A percentile compares a stretch with the other conserved stretches of the same genome.
These are phyloP conservation scores for Pheosia gnoma DNA, from an alignment of 2,888 invertebrate genomes.

Conservation along the genomic window DNA sequence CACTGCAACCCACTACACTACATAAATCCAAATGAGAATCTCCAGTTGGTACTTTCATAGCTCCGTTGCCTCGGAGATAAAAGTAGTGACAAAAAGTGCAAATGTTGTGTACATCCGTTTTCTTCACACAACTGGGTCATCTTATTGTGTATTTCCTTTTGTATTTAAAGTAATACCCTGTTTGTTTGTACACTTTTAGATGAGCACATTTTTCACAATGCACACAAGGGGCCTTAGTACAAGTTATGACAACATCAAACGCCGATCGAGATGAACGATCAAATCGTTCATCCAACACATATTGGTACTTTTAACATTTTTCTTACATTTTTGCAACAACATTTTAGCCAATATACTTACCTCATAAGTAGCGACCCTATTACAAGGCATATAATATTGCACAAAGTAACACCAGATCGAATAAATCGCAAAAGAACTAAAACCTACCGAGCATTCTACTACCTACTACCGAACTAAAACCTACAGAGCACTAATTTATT, in stretches of 20 bases:
- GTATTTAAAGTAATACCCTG: slow-evolving; percentile 39
- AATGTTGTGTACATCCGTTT: slow-evolving; percentile 47
- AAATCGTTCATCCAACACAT: no score
- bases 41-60: slow-evolving; percentile 8
- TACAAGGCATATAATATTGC: no score
- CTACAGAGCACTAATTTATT: not conserved
- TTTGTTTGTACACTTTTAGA: slow-evolving; percentile 27
- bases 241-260: no score
- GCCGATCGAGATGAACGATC: no score
- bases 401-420: no score
- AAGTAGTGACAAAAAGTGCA: slow-evolving; percentile 45
- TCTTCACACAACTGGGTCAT: slow-evolving; percentile 50
- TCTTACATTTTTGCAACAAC: no score
- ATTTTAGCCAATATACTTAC: no score
- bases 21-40: slow-evolving; percentile 14
- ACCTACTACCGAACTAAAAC: no score
- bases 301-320: no score
- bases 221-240: not conserved
- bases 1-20: not conserved
- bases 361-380: no score
- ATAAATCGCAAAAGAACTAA: no score
- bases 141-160: slow-evolving; percentile 46
- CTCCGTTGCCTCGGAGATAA: slow-evolving; percentile 25
- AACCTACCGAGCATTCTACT: no score
- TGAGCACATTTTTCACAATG: slow-evolving; percentile 21